Evolutionary conservation across 2,113 vertebrate species (phyloP), one percentile per base, ranked within the genome.

Genomic region (Empidonax alnorum): DNA sequence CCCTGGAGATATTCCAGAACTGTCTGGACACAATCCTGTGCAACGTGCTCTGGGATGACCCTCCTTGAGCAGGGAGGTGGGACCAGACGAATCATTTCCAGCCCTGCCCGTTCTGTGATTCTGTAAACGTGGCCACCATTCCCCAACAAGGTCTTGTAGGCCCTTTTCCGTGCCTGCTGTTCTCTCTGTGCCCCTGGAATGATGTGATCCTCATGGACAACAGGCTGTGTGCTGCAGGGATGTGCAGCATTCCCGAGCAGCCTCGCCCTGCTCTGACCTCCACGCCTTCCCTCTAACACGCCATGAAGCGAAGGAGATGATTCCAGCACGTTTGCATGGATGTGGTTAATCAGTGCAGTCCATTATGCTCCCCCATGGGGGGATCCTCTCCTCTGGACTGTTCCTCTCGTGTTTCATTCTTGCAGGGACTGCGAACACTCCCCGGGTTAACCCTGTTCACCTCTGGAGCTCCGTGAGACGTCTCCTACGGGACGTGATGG

Each of bases 231-330:
- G 53, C 9, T 37, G 52, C 50, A 21, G 23, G 10, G 4, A 4
- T 3, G 2, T 12, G 39, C 39, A 15, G 47, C 5, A 24, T 22
- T 22, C 68, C 73, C 1, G 3, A 9, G 28, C 30, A 46, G 62
- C 74, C 31, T 75, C 0, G 0, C 37, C 7, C 5, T 13, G 85
- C 12, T 50, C 63, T 39, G 52, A 35, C 39, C 42, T 42, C 35
- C 17, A 1, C 16, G 46, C 23, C 35, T 31, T 17, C 23, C 41
- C 56, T 66, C 50, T 2, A 14, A 22, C 0, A 5, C 1, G 27
- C 53, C 28, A 5, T 22, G 19, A 59, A 68, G 30, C 0, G 41
- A 61, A 35, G 58, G 47, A 61, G 58, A 23, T 49, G 7, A 49
- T 90, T 79, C 79, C 2, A 37, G 47, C 76, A 44, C n/a, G 47